Conservation (phyloP, 1,140 invertebrate species). For the Asbolus verrucosus region DNA sequence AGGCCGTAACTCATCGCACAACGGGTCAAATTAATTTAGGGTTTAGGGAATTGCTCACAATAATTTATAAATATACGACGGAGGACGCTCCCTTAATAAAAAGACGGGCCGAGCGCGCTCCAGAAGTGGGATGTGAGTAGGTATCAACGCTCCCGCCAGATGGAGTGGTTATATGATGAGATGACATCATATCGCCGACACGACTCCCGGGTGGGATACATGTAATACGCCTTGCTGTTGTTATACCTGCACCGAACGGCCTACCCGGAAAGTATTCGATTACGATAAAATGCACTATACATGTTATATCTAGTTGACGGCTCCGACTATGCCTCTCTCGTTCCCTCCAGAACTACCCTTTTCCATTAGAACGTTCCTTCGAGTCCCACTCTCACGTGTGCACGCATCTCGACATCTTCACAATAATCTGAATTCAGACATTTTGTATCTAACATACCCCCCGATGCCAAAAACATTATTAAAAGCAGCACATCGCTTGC, state of each 20-base stretch:
- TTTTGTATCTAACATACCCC: too few species aligned
- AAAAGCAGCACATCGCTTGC: too few species aligned
- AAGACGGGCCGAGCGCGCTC: background rate
- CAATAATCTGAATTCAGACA: too few species aligned
- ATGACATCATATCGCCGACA: slow-evolving; percentile 41
- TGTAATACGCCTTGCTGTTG: slow-evolving; percentile 20
- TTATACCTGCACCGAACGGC: slow-evolving; percentile 39
- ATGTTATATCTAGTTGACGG: slow-evolving; percentile 30
- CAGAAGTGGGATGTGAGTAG: background rate
- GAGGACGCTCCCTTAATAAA: slow-evolving; percentile 33
- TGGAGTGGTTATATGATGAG: slow-evolving; percentile 43
- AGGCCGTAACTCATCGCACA: slow-evolving; percentile 59
- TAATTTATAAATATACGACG: slow-evolving; percentile 51
- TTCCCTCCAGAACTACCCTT: background rate
- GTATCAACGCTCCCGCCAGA: slow-evolving; percentile 7
- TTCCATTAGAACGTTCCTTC: slow-evolving; percentile 5
- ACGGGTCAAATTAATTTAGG: slow-evolving; percentile 62
- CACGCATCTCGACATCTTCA: too few species aligned
- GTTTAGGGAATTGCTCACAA: slow-evolving; percentile 54
- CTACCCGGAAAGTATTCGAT: slow-evolving; percentile 39
- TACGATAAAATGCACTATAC: slow-evolving; percentile 41
- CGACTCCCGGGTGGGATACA: slow-evolving; percentile 29
- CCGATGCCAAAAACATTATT: too few species aligned
- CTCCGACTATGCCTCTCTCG: background rate
- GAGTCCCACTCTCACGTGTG: too few species aligned